Evolutionary conservation across 2,797 vertebrate genomes (phyloP).

Genomic region (Toxotes lorentzi): DNA sequence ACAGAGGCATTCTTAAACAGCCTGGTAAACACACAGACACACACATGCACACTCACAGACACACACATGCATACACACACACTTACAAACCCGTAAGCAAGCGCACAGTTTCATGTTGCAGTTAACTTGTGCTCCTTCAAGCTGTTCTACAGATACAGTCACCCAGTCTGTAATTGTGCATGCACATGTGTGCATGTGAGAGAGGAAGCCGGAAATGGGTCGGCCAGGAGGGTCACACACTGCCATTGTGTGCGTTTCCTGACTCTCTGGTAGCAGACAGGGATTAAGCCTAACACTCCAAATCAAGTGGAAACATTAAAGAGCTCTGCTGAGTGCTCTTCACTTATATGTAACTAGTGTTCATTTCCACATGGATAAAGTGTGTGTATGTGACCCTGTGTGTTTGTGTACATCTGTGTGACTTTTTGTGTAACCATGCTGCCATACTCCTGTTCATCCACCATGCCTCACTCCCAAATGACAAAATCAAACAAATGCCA

Average conservation of each 20-base stretch:
- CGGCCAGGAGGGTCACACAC: constrained; percentile 26
- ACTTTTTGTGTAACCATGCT: constrained; percentile 29
- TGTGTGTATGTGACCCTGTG: neutral
- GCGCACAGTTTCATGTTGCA: neutral
- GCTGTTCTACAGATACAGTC: constrained; percentile 33
- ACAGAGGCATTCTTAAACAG: constrained; percentile 54
- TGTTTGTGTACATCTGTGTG: neutral
- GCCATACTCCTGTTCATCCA: constrained; percentile 6
- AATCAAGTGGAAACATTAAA: constrained; percentile 71
- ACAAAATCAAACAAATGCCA: constrained; percentile 37
- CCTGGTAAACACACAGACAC: constrained; percentile 42
- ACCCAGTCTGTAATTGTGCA: constrained; percentile 1
- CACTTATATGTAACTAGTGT: constrained; percentile 34
- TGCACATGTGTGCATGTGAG: constrained; percentile 11
- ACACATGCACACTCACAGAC: constrained; percentile 14
- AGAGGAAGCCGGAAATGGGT: constrained; percentile 57
- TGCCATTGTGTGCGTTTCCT: constrained; percentile 76
- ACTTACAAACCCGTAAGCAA: neutral
- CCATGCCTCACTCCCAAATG: constrained; percentile 25
- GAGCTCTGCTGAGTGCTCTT: constrained; percentile 31
- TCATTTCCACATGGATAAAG: constrained; percentile 28
- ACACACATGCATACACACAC: neutral
- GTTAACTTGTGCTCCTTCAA: constrained; percentile 42
- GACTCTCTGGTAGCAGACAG: constrained; percentile 56
- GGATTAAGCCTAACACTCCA: constrained; percentile 73